Evolutionary conservation across 1,140 invertebrate genomes (phyloP).

Genomic region (Micrasema longulum): DNA sequence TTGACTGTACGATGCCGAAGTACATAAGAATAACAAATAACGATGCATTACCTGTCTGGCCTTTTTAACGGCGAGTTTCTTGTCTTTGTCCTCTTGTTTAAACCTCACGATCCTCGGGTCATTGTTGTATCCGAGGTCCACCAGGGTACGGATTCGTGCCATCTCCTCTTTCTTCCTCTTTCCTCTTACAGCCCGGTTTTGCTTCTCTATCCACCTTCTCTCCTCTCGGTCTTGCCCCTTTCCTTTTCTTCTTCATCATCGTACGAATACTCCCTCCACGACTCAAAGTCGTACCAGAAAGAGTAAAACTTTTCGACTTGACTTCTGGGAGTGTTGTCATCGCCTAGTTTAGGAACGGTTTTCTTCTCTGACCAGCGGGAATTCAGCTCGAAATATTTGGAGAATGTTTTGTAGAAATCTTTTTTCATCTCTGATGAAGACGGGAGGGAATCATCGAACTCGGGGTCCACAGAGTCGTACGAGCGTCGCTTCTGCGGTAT

Average conservation of each 20-base stretch:
- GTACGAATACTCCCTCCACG: conserved; percentile 99
- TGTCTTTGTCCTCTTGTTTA: conserved; percentile 94
- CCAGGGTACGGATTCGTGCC: conserved; percentile 86
- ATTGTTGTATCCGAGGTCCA: conserved; percentile 93
- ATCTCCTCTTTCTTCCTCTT: conserved; percentile 98
- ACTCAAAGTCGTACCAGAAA: conserved; percentile 98
- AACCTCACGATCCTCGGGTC: conserved; percentile 94
- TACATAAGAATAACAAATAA: conserved; percentile 23
- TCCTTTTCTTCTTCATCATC: conserved; percentile 99
- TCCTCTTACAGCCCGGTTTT: conserved; percentile 91
- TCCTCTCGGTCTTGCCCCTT: conserved; percentile 96
- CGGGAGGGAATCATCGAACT: conserved; percentile 92
- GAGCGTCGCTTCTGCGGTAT: conserved; percentile 84
- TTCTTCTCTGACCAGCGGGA: conserved; percentile 91
- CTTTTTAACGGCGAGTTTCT: conserved; percentile 88
- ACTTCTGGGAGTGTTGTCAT: conserved; percentile 75
- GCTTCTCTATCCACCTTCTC: conserved; percentile 96
- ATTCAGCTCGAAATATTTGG: conserved; percentile 88
- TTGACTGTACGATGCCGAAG: no score
- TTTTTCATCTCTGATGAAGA: conserved; percentile 80
- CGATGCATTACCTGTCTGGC: conserved; percentile 76
- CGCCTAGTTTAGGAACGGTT: conserved; percentile 88
- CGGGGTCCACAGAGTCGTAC: conserved; percentile 96
- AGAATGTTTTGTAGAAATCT: conserved; percentile 86
- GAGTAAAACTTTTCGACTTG: conserved; percentile 89